phyloP scores from a whole-genome alignment of 2,888 invertebrate species.

The Dendrolimus pini region DNA sequence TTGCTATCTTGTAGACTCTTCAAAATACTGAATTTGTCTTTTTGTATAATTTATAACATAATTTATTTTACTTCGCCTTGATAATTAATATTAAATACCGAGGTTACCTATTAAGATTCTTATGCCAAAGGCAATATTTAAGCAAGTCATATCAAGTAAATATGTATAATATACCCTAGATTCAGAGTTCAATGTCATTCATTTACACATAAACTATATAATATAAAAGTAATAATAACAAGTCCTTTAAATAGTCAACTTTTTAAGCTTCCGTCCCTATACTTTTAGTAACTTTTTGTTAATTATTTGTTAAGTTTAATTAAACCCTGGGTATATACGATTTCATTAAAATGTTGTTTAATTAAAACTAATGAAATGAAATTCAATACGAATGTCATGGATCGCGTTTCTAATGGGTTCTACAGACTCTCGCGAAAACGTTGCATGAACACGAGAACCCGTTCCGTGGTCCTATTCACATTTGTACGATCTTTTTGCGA shows the following conservation, averaged over 20 bases:
- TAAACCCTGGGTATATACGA: slow-evolving; percentile 13
- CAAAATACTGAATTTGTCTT: background rate
- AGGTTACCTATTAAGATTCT: slow-evolving; percentile 6
- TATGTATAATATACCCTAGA: slow-evolving; percentile 4
- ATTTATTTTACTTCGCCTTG: background rate
- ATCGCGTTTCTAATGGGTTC: background rate
- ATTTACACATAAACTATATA: slow-evolving; percentile 5
- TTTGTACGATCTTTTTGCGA: too few relatives aligned
- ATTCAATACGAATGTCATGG: background rate
- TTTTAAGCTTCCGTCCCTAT: slow-evolving; percentile 43
- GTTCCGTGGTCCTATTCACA: too few relatives aligned
- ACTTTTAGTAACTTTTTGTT: slow-evolving; percentile 12
- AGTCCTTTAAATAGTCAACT: slow-evolving; percentile 3
- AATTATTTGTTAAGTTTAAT: too few relatives aligned
- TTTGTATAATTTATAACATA: background rate
- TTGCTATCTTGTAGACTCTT: background rate
- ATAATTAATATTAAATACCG: too few relatives aligned
- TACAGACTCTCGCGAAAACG: background rate
- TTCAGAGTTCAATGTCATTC: slow-evolving; percentile 7
- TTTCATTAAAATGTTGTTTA: background rate
- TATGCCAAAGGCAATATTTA: slow-evolving; percentile 41
- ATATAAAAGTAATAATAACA: slow-evolving; percentile 11
- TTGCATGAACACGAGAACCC: background rate
- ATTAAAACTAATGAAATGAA: background rate
- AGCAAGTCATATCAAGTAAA: slow-evolving; percentile 44